These are phyloP conservation scores for Coryphaenoides rupestris DNA, from an alignment of 2,113 vertebrate species.

Conservation along the genomic window DNA sequence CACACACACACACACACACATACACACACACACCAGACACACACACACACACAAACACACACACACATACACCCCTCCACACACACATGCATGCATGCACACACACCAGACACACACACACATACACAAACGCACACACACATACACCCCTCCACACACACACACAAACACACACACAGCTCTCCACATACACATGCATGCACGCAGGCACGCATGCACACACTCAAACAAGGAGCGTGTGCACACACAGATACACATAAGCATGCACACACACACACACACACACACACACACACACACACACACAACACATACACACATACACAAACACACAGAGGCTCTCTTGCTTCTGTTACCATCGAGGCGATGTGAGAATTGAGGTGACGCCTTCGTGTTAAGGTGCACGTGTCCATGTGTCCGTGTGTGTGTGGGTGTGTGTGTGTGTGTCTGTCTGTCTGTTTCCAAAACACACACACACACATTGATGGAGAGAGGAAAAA, in stretches of 20 bases:
- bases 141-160: too few relatives aligned
- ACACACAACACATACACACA: conserved; percentile 1
- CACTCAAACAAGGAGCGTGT: too few relatives aligned
- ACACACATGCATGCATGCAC: too few relatives aligned
- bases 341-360: conserved; percentile 33
- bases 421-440: too few relatives aligned
- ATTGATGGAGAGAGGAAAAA: conserved; percentile 14
- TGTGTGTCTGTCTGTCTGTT: conserved; percentile 24
- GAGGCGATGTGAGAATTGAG: conserved; percentile 29
- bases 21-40: too few relatives aligned
- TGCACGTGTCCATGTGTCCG: conserved; percentile 22
- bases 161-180: too few relatives aligned
- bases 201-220: too few relatives aligned
- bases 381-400: conserved; percentile 30
- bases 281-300: conserved; percentile 8
- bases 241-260: conserved; percentile 7
- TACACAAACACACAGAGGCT: conserved; percentile 16
- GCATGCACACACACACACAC: not conserved
- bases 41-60: too few relatives aligned
- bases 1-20: not conserved
- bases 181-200: too few relatives aligned
- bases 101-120: conserved; percentile 12
- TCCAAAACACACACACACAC: conserved; percentile 25
- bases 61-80: conserved; percentile 10
- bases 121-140: too few relatives aligned